Base-by-base conservation (phyloP, 2,888 invertebrate species). In the Camponotus fellah region DNA sequence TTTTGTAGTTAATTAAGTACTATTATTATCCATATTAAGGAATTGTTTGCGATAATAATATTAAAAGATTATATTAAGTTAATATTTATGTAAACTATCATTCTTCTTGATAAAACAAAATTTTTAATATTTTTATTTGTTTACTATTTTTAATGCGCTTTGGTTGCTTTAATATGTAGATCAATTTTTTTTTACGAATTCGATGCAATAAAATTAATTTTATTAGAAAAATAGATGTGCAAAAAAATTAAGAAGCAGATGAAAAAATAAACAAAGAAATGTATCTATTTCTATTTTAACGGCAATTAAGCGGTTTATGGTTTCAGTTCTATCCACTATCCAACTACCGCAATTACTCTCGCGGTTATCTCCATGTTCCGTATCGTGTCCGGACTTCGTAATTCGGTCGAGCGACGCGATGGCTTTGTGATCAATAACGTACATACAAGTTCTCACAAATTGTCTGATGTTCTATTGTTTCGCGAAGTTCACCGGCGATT, bases 381-480 rank as follows among this genome's bases (percentile, higher is more conserved):
- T 43, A 37, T 83, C 58, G 71, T 80, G 71, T 49, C n/a, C 26
- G 79, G 60, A 80, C 79, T 80, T 85, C 49, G 83, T 85, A 86
- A 89, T 89, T 89, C 83, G 56, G 79, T 82, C 87, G 89, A 89
- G 86, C 80, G 81, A 32, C 56, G 82, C 84, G 75, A 56, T 64
- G 62, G 69, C 76, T 69, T 46, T 58, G 26, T 26, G 79, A 80
- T 80, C 79, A 80, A 80, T 80, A 80, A 46, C 60, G 79, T 49
- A 60, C 43, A 79, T 71, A 60, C 71, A 80, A 71, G 79, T 71
- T 80, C 79, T 71, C 79, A 37, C 71, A 60, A 80, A 80, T 80
- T 80, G 71, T 69, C 60, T 46, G 79, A 60, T 32, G 53, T 60
- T 26, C 34, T 34, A 80, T 80, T 71, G 71, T 71, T 60, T 71